These are phyloP conservation scores for Minunthozetes semirufus DNA, from an alignment of 2,888 invertebrate species.

Conservation along the genomic window DNA sequence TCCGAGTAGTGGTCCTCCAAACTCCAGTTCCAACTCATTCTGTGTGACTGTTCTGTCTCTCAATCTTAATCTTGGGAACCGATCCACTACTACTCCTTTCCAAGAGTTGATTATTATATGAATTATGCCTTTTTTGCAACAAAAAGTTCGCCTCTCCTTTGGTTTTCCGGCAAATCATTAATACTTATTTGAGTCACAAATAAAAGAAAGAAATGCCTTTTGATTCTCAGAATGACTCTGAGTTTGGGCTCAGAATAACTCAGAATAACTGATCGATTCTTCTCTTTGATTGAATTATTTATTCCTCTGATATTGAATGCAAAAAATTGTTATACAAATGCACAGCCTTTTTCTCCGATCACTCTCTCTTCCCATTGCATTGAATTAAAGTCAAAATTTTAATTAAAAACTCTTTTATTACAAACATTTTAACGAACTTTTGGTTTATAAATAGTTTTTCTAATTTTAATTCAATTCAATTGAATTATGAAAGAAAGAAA, in stretches of 20 bases:
- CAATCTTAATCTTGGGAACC: conserved; percentile 10
- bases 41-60: neutral
- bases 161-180: conserved; percentile 26
- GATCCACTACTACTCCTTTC: neutral
- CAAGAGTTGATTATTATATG: conserved; percentile 21
- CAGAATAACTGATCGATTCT: neutral
- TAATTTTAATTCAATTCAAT: neutral
- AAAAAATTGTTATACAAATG: neutral
- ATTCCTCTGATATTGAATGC: neutral
- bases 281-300: neutral
- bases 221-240: neutral
- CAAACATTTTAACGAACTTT: no score
- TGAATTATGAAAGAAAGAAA: no score
- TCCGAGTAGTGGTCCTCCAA: neutral
- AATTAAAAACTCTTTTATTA: no score
- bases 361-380: no score
- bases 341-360: no score
- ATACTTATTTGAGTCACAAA: conserved; percentile 2
- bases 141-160: conserved; percentile 4
- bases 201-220: neutral
- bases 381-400: no score
- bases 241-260: no score
- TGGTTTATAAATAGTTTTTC: no score
- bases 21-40: neutral
- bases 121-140: conserved; percentile 28